phyloP scores from a whole-genome alignment of 2,888 invertebrate genomes.

The Sphaeridia pumilis region DNA sequence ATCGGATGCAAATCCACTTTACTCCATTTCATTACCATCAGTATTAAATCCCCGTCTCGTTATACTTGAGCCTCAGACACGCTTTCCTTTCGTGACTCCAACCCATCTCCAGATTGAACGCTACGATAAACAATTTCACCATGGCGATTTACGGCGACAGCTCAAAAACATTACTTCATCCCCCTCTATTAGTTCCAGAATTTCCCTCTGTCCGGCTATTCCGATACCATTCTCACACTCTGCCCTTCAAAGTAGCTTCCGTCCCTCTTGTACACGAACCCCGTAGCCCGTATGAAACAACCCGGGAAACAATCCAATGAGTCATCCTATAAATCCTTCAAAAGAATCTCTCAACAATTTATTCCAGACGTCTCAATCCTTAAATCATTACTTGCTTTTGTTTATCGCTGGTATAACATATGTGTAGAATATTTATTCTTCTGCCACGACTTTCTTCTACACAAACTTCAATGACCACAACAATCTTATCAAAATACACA shows the following conservation, averaged over 20 bases:
- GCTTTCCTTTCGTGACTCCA: slow-evolving; percentile 1
- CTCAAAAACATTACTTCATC: neutral
- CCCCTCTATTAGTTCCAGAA: slow-evolving; percentile 4
- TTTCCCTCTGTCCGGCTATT: too few species aligned
- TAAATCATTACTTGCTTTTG: too few species aligned
- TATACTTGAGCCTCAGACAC: too few species aligned
- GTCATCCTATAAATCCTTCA: slow-evolving; percentile 3
- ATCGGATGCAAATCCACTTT: neutral
- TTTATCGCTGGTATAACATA: too few species aligned
- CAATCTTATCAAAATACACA: too few species aligned
- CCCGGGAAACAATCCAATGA: neutral
- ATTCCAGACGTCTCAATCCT: too few species aligned
- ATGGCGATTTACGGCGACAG: slow-evolving; percentile 3
- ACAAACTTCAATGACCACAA: too few species aligned
- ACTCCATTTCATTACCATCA: slow-evolving; percentile 1
- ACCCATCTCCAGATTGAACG: neutral
- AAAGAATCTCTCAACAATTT: neutral
- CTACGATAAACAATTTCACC: slow-evolving; percentile 1
- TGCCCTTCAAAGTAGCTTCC: too few species aligned
- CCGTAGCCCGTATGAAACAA: too few species aligned
- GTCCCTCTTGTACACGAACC: neutral
- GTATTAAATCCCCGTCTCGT: neutral
- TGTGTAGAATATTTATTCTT: too few species aligned
- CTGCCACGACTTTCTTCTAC: too few species aligned
- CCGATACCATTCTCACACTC: too few species aligned